Conservation (phyloP, 2,888 invertebrate species). For the Hypercompe scribonia region DNA sequence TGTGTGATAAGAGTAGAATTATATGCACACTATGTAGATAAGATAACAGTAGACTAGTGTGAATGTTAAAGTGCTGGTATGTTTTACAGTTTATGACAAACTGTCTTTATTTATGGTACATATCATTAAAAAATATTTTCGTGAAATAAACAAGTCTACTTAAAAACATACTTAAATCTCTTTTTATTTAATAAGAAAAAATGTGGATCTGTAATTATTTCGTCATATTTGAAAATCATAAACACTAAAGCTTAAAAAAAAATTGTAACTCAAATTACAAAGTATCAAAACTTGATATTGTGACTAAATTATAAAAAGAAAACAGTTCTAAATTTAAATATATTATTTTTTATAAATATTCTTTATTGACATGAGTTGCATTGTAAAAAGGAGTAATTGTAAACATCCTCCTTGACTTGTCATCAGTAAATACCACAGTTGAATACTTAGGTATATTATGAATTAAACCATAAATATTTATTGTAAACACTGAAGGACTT, state of each 20-base stretch:
- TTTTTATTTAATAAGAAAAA: no score
- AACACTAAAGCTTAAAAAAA: no score
- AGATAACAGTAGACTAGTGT: conserved; percentile 24
- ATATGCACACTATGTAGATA: conserved; percentile 30
- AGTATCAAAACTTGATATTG: neutral
- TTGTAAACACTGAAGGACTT: conserved; percentile 7
- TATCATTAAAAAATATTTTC: neutral
- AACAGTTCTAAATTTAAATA: neutral
- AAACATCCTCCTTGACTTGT: conserved; percentile 12
- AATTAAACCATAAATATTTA: conserved; percentile 10
- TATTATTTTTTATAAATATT: no score
- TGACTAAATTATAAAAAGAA: neutral
- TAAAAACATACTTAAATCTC: no score
- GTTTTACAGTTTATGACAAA: neutral
- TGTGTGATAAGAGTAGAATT: conserved; percentile 38
- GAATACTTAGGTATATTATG: neutral
- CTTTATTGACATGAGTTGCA: neutral
- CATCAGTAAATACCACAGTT: conserved; percentile 6
- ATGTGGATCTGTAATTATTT: no score
- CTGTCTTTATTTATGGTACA: neutral
- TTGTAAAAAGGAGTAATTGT: neutral
- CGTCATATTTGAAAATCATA: no score
- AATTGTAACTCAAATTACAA: no score
- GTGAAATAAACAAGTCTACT: no score
- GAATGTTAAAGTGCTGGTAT: conserved; percentile 21